phyloP scores from a whole-genome alignment of 1,140 invertebrate species.

The Drosophila sproati region DNA sequence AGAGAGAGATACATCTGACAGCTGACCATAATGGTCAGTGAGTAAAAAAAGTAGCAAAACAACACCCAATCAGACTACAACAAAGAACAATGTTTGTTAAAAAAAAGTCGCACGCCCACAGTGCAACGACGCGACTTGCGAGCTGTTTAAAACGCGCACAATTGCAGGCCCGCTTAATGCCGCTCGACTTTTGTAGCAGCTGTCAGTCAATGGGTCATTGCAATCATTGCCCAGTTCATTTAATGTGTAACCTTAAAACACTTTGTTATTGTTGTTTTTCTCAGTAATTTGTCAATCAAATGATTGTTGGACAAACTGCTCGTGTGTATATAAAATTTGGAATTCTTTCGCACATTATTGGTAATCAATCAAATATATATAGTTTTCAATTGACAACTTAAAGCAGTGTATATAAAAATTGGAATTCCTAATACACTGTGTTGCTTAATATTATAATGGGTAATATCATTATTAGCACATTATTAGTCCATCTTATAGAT shows the following conservation, averaged over 20 bases:
- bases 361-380: too few relatives aligned
- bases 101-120: slow-evolving; percentile 39
- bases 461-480: too few relatives aligned
- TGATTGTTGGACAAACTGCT: slow-evolving; percentile 17
- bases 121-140: slow-evolving; percentile 25
- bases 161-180: slow-evolving; percentile 9
- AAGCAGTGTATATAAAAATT: slow-evolving; percentile 11
- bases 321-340: slow-evolving; percentile 22
- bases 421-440: slow-evolving; percentile 18
- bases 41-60: slow-evolving; percentile 7
- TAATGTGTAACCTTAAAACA: slow-evolving; percentile 60
- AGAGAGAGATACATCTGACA: slow-evolving; percentile 30
- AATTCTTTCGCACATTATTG: not conserved
- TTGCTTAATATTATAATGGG: too few relatives aligned
- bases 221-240: slow-evolving; percentile 32
- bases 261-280: slow-evolving; percentile 43
- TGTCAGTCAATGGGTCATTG: slow-evolving; percentile 56
- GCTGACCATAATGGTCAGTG: slow-evolving; percentile 45
- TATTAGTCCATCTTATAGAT: not conserved
- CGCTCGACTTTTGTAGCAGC: slow-evolving; percentile 36
- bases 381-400: not conserved
- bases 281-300: slow-evolving; percentile 70
- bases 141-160: slow-evolving; percentile 47
- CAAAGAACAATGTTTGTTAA: slow-evolving; percentile 28
- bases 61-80: slow-evolving; percentile 18